Evolutionary conservation across 2,888 invertebrate genomes (phyloP).

Genomic region (Drosophila subsilvestris): DNA sequence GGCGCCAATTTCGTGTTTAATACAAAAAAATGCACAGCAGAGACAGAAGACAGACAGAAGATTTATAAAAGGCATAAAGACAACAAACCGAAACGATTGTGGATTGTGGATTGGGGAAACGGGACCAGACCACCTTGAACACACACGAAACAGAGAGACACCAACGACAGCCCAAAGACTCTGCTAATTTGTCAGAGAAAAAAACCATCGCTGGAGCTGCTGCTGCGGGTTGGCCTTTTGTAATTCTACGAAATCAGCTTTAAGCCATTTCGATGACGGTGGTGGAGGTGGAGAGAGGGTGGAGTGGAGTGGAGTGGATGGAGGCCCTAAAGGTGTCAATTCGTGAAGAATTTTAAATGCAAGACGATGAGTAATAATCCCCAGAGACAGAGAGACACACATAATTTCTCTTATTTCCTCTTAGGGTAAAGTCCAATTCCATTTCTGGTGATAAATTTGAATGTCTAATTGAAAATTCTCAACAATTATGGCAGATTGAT

Average conservation of each 20-base stretch:
- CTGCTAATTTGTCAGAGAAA: slow-evolving; percentile 68
- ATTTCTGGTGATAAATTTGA: slow-evolving; percentile 61
- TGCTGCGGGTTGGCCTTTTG: slow-evolving; percentile 39
- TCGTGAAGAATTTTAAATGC: slow-evolving; percentile 69
- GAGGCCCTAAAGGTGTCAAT: slow-evolving; percentile 71
- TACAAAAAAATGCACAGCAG: slow-evolving; percentile 24
- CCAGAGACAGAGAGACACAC: slow-evolving; percentile 12
- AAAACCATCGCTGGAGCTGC: neutral
- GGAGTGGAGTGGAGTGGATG: neutral
- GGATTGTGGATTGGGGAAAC: slow-evolving; percentile 9
- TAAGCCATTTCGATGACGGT: slow-evolving; percentile 41
- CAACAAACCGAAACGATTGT: slow-evolving; percentile 4
- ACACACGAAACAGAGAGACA: slow-evolving; percentile 2
- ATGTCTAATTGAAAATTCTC: slow-evolving; percentile 60
- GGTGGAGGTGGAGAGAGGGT: no score
- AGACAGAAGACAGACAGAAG: slow-evolving; percentile 27
- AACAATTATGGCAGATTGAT: slow-evolving; percentile 68
- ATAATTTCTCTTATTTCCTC: slow-evolving; percentile 31
- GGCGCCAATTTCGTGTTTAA: slow-evolving; percentile 71
- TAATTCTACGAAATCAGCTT: slow-evolving; percentile 78
- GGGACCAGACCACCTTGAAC: slow-evolving; percentile 48
- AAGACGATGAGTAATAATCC: slow-evolving; percentile 75
- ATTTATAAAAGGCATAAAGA: slow-evolving; percentile 44
- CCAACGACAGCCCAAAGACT: slow-evolving; percentile 38
- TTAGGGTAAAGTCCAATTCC: slow-evolving; percentile 6